Evolutionary conservation across 2,888 invertebrate genomes (phyloP), one percentile per base, ranked within the genome.

Genomic region (Latheticus oryzae): DNA sequence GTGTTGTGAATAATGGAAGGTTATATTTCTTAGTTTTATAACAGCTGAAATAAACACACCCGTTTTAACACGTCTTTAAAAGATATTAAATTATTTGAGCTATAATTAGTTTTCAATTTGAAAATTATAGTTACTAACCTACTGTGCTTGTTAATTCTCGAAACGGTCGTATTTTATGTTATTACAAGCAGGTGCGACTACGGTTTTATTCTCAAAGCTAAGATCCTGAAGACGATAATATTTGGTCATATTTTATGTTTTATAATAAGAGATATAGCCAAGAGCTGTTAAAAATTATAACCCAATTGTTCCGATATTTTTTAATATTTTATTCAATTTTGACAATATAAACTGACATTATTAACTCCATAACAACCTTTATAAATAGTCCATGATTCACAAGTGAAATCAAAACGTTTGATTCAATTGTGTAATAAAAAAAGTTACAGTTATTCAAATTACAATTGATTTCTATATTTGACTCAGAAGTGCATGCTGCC

Each of bases 171-270:
- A 38, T 51, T 51, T 51, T 38, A 51, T 55, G 30, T 47, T 40
- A 55, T 55, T 55, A 55, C 32, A 38, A 48, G 55, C 55, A 55
- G 47, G 48, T 55, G 55, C 38, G 38, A n/a, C 32, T 32, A n/a
- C 12, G 13, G 32, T 13, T 32, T 55, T 24, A 55, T 47, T 43
- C 42, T 30, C 15, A 32, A 47, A 19, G 15, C 47, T 26, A 33
- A 47, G 48, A 55, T 55, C 40, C 16, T 33, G 19, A 47, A 33
- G 30, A 11, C 26, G 55, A 55, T 55, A 55, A 32, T 38, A 32
- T 13, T 47, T 5, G n/a, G 47, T 40, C 9, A 48, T 55, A 55
- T 47, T 55, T 48, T 47, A 47, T 40, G 47, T 8, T 15, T 8
- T 38, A 13, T 38, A 51, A 51, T 38, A 51, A 51, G 51, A 51